Percentiles rank a stretch among this genome's conserved stretches.
phyloP scores from a whole-genome alignment of 2,797 vertebrate species.

The Pygocentrus nattereri region DNA sequence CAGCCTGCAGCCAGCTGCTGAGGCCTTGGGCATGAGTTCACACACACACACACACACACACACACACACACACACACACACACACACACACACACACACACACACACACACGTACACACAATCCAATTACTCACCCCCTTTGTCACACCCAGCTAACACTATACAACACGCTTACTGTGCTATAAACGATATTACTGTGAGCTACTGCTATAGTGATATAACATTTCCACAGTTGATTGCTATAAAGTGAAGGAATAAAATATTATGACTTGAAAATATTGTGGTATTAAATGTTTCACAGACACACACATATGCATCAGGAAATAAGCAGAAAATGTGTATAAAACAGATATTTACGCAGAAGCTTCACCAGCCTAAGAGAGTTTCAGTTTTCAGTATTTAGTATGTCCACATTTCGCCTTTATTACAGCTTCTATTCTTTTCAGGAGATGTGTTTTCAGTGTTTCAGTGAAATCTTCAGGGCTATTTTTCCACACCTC shows the following conservation, averaged over 20 bases:
- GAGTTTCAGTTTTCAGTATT: too few relatives aligned
- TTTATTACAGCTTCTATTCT: too few relatives aligned
- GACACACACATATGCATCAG: too few relatives aligned
- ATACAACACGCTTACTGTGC: constrained; percentile 52
- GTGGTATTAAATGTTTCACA: not conserved
- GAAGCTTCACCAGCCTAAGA: too few relatives aligned
- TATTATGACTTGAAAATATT: not conserved
- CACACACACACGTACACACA: constrained; percentile 18
- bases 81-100: constrained; percentile 20
- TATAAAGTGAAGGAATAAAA: constrained; percentile 2
- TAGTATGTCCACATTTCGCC: too few relatives aligned
- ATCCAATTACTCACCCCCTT: constrained; percentile 60
- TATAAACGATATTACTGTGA: constrained; percentile 47
- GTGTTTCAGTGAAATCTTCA: too few relatives aligned
- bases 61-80: constrained; percentile 13
- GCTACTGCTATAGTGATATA: not conserved
- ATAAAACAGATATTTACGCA: too few relatives aligned
- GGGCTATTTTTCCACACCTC: too few relatives aligned
- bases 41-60: constrained; percentile 31
- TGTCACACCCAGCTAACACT: constrained; percentile 56
- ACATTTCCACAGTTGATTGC: not conserved
- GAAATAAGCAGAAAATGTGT: too few relatives aligned
- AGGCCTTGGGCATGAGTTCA: constrained; percentile 60
- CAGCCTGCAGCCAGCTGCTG: constrained; percentile 55
- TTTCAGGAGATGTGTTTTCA: too few relatives aligned